Evolutionary conservation across 2,797 vertebrate species (phyloP).

Genomic region (Triplophysa bombifrons): DNA sequence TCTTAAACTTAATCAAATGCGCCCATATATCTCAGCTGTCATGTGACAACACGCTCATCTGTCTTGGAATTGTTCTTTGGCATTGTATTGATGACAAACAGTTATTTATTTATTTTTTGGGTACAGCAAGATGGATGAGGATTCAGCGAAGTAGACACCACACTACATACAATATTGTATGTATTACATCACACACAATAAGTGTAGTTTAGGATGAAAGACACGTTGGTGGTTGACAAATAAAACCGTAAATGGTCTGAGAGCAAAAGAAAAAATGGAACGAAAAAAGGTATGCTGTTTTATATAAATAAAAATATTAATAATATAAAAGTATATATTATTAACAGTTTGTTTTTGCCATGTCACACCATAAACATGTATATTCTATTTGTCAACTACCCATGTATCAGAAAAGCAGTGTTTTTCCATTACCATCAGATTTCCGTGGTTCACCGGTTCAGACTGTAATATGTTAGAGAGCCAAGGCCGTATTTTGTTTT

Average conservation of each 20-base stretch:
- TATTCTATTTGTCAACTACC: no score
- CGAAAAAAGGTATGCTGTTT: no score
- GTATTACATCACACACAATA: background rate
- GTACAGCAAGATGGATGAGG: conserved; percentile 3
- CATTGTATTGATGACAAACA: conserved; percentile 29
- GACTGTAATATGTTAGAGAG: background rate
- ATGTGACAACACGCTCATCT: background rate
- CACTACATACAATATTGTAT: background rate
- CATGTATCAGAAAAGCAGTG: background rate
- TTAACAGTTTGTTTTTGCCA: no score
- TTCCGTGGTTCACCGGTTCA: conserved; percentile 31
- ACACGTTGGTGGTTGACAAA: background rate
- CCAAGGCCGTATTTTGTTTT: conserved; percentile 6
- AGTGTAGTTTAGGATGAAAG: background rate
- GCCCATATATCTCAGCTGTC: background rate
- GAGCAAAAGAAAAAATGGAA: no score
- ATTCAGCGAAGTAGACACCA: background rate
- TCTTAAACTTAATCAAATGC: conserved; percentile 32
- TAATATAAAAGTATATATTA: no score
- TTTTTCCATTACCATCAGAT: conserved; percentile 5
- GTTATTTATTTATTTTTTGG: background rate
- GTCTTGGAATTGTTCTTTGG: conserved; percentile 11
- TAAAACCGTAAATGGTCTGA: no score
- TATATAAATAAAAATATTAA: no score
- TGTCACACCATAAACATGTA: no score